Evolutionary conservation across 2,113 vertebrate genomes (phyloP).

Genomic region (Climacteris rufus): DNA sequence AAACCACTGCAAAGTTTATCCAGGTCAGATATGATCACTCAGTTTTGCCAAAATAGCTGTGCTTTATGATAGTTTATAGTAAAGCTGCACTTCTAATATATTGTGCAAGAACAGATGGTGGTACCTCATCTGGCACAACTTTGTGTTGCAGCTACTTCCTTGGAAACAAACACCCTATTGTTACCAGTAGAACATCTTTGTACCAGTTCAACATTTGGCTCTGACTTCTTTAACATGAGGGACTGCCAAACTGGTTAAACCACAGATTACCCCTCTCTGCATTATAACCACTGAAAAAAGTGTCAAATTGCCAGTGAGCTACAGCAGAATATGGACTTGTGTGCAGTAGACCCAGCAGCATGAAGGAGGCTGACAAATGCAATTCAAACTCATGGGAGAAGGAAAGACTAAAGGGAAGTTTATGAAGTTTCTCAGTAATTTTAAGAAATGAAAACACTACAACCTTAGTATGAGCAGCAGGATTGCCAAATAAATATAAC

Average conservation of each 20-base stretch:
- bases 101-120: background rate
- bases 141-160: background rate
- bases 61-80: background rate
- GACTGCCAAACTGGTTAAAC: background rate
- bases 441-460: slow-evolving; percentile 14
- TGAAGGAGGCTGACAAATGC: background rate
- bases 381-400: background rate
- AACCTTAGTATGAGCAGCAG: slow-evolving; percentile 49
- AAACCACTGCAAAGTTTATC: background rate
- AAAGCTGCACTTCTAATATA: background rate
- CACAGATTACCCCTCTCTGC: background rate
- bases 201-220: background rate
- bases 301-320: background rate
- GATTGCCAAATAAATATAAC: slow-evolving; percentile 40
- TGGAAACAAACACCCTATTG: background rate
- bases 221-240: background rate
- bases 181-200: background rate
- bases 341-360: background rate
- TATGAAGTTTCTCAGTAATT: background rate
- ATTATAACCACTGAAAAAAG: background rate
- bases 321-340: background rate
- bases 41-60: background rate
- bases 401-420: background rate
- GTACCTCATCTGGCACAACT: background rate
- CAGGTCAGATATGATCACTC: background rate